phyloP scores from a whole-genome alignment of 2,113 vertebrate genomes.

The Eulemur rufifrons region DNA sequence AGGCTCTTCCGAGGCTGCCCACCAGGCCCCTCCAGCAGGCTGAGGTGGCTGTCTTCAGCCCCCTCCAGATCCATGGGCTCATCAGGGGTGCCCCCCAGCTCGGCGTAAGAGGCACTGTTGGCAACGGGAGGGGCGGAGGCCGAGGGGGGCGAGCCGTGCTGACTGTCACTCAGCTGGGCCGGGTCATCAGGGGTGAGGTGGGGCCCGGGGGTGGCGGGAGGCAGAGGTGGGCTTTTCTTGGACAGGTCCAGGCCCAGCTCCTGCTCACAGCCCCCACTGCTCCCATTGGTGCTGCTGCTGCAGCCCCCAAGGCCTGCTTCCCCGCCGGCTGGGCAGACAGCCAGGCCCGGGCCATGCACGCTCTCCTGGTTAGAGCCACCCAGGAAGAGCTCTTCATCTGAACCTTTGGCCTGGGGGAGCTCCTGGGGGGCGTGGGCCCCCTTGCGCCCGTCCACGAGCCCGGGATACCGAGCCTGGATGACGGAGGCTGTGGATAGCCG shows the following conservation, averaged over 20 bases:
- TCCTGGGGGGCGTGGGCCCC: conserved; percentile 89
- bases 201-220: conserved; percentile 85
- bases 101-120: conserved; percentile 89
- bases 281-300: conserved; percentile 82
- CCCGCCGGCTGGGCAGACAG: conserved; percentile 81
- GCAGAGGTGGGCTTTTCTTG: conserved; percentile 94
- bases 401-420: conserved; percentile 91
- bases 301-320: conserved; percentile 77
- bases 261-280: conserved; percentile 89
- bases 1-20: conserved; percentile 90
- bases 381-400: conserved; percentile 92
- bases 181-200: conserved; percentile 89
- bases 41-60: conserved; percentile 84
- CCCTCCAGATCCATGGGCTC: conserved; percentile 90
- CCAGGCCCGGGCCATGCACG: conserved; percentile 84
- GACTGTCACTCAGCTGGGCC: conserved; percentile 92
- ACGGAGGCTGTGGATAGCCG: conserved; percentile 91
- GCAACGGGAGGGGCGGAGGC: conserved; percentile 90
- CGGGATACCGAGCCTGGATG: conserved; percentile 91
- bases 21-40: conserved; percentile 80
- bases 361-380: conserved; percentile 87
- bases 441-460: conserved; percentile 89
- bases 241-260: conserved; percentile 96
- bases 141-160: conserved; percentile 91
- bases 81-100: conserved; percentile 85